A percentile compares a stretch with the other conserved stretches of the same genome.
Conservation (phyloP, 2,113 vertebrate genomes). For the Amblyopsis rosae region DNA sequence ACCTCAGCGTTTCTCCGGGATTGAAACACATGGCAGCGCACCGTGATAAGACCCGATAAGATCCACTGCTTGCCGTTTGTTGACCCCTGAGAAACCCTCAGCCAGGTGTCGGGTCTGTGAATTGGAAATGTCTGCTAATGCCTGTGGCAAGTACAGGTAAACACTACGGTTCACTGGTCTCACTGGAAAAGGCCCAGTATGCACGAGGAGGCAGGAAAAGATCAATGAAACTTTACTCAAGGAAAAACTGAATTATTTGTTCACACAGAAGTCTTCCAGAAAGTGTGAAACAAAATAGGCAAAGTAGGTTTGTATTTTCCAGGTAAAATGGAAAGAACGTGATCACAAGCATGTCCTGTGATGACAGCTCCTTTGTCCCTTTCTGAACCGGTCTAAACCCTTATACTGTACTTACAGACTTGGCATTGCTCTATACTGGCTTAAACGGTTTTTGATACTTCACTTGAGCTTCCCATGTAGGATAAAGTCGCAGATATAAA, state of each 20-base stretch:
- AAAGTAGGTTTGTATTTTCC: too few relatives aligned
- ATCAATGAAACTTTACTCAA: neutral
- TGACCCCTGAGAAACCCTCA: constrained; percentile 9
- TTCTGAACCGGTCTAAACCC: neutral
- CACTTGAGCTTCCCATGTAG: constrained; percentile 1
- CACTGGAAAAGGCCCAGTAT: constrained; percentile 12
- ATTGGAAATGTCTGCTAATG: neutral
- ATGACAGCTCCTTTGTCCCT: too few relatives aligned
- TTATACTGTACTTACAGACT: neutral
- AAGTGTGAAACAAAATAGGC: constrained; percentile 7
- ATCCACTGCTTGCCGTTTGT: neutral
- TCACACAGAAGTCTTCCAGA: too few relatives aligned
- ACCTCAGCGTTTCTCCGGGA: neutral
- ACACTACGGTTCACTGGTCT: neutral
- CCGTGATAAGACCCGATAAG: neutral
- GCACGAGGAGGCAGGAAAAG: constrained; percentile 34
- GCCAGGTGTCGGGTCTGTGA: neutral
- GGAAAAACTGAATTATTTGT: too few relatives aligned
- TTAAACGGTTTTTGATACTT: neutral
- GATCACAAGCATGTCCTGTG: too few relatives aligned
- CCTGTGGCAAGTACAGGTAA: neutral
- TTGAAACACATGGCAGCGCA: neutral
- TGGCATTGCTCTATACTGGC: constrained; percentile 12
- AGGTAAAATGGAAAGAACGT: too few relatives aligned
- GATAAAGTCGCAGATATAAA: neutral